A percentile compares a stretch with the other conserved stretches of the same genome.
Conservation (phyloP, 2,113 vertebrate species). For the Sula dactylatra region DNA sequence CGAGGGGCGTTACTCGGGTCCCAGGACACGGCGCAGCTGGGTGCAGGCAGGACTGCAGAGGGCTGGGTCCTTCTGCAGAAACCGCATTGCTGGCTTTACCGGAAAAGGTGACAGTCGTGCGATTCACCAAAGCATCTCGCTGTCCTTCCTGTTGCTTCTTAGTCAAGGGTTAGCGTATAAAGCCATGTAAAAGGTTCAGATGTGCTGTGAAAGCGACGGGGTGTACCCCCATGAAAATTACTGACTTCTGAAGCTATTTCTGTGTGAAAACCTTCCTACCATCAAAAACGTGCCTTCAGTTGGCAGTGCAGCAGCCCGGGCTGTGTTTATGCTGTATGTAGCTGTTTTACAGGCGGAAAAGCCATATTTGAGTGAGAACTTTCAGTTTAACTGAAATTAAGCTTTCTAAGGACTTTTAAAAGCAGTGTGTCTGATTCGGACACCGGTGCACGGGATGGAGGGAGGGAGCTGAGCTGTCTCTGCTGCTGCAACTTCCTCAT, state of each 20-base stretch:
- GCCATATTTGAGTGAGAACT: not conserved
- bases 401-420: not conserved
- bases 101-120: not conserved
- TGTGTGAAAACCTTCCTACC: not conserved
- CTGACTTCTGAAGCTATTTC: not conserved
- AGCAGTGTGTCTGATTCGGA: not conserved
- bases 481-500: slow-evolving; percentile 18
- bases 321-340: not conserved
- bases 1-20: not conserved
- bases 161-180: not conserved
- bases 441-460: rapidly evolving
- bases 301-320: not conserved
- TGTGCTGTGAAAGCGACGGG: not conserved
- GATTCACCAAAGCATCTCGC: rapidly evolving
- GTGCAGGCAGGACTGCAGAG: not conserved
- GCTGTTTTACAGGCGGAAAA: not conserved
- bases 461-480: slow-evolving; percentile 22
- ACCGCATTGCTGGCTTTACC: not conserved
- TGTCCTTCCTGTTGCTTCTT: not conserved
- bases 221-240: not conserved
- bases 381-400: not conserved
- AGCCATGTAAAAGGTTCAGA: not conserved
- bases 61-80: not conserved
- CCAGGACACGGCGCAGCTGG: not conserved
- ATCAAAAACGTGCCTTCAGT: too few relatives aligned